Evolutionary conservation across 2,797 vertebrate species (phyloP).

Genomic region (Pangasius djambal): DNA sequence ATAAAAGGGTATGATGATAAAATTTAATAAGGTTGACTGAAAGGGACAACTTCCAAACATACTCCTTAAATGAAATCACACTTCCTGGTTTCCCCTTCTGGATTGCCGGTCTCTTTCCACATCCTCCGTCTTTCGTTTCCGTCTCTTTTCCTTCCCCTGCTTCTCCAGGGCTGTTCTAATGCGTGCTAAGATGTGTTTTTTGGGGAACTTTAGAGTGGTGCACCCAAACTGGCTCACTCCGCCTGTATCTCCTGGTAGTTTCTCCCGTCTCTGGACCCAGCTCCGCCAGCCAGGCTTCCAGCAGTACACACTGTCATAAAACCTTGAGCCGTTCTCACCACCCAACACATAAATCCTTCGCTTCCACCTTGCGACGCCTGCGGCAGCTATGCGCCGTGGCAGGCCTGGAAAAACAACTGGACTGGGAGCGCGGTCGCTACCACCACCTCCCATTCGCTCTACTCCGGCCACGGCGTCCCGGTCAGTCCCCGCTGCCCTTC

Average conservation of each 20-base stretch:
- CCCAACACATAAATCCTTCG: slow-evolving; percentile 83
- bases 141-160: slow-evolving; percentile 48
- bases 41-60: neutral
- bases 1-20: neutral
- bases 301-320: slow-evolving; percentile 84
- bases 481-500: slow-evolving; percentile 72
- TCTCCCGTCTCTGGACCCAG: slow-evolving; percentile 82
- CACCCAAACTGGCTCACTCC: slow-evolving; percentile 86
- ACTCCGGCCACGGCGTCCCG: slow-evolving; percentile 68
- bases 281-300: slow-evolving; percentile 84
- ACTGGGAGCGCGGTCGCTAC: slow-evolving; percentile 75
- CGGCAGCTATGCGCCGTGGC: slow-evolving; percentile 77
- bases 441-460: slow-evolving; percentile 64
- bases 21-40: neutral
- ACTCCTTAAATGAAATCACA: slow-evolving; percentile 29
- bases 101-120: slow-evolving; percentile 20
- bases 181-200: slow-evolving; percentile 78
- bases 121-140: slow-evolving; percentile 5
- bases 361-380: slow-evolving; percentile 82
- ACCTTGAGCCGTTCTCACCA: slow-evolving; percentile 79
- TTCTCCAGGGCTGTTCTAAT: slow-evolving; percentile 75
- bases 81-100: slow-evolving; percentile 38
- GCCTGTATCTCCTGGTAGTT: slow-evolving; percentile 78
- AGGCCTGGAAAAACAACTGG: slow-evolving; percentile 80
- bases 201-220: slow-evolving; percentile 82